A percentile compares a stretch with the other conserved stretches of the same genome.
phyloP scores from a whole-genome alignment of 92 coral and sea anemone genomes.

The Palythoa caribaeorum region DNA sequence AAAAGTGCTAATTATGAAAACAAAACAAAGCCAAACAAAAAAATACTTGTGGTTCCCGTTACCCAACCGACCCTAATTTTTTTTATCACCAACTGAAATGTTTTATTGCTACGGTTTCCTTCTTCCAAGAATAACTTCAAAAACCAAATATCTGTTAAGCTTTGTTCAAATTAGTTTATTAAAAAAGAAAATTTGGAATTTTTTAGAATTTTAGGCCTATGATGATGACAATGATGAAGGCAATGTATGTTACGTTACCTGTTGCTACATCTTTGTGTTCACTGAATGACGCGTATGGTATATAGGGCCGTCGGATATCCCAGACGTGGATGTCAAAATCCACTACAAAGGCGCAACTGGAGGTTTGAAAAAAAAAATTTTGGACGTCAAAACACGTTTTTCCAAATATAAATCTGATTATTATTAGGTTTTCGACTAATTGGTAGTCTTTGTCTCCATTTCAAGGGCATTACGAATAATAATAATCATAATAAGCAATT shows the following conservation, averaged over 20 bases:
- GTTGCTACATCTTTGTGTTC: conserved; percentile 94
- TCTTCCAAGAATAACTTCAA: no score
- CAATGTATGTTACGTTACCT: conserved; percentile 63
- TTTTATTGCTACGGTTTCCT: no score
- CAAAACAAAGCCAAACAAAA: no score
- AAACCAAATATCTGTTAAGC: no score
- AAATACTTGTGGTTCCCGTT: background rate
- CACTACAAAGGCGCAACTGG: conserved; percentile 90
- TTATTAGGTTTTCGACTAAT: no score
- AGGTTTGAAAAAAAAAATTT: background rate
- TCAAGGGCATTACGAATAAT: no score
- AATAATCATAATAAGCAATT: no score
- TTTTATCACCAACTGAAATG: background rate
- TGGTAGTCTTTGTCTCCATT: no score
- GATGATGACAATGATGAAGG: background rate
- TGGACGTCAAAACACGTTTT: background rate
- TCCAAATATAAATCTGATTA: no score
- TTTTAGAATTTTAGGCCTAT: background rate
- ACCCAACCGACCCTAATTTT: background rate
- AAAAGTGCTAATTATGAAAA: no score
- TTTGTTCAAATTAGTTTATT: no score
- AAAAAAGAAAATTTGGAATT: background rate
- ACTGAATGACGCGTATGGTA: conserved; percentile 92
- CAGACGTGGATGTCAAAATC: conserved; percentile 94
- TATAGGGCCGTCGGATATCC: conserved; percentile 98